Evolutionary conservation across 2,888 invertebrate species (phyloP).

Genomic region (Tetheella fluctuosa): DNA sequence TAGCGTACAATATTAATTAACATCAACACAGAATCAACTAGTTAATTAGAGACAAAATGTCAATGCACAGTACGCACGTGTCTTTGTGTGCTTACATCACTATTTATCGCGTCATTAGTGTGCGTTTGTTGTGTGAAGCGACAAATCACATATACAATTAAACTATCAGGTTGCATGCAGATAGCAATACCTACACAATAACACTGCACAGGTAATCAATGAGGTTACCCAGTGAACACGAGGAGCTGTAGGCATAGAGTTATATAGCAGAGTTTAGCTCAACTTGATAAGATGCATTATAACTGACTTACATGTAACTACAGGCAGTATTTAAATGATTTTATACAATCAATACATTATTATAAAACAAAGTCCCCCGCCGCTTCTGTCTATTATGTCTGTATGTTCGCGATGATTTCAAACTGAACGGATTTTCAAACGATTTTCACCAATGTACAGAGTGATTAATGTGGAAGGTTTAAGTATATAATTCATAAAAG

Average conservation of each 20-base stretch:
- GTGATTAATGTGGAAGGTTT: no score
- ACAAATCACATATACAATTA: slow-evolving; percentile 7
- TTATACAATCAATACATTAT: no score
- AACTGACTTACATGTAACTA: no score
- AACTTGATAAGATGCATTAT: no score
- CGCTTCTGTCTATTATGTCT: no score
- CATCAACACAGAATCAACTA: background rate
- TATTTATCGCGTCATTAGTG: background rate
- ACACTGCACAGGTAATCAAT: background rate
- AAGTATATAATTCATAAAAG: no score
- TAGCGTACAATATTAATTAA: background rate
- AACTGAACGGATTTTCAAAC: no score
- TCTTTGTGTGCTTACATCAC: background rate
- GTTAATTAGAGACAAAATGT: background rate
- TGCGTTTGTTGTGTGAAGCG: background rate
- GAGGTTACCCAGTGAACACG: background rate
- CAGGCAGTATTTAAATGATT: no score
- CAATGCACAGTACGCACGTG: background rate
- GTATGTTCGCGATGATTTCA: no score
- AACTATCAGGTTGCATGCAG: background rate
- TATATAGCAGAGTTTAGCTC: no score
- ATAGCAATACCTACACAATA: background rate
- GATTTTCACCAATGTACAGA: no score
- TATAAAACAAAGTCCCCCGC: no score
- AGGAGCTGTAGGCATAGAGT: background rate